These are phyloP conservation scores for Prochilodus magdalenae DNA, from an alignment of 2,113 vertebrate genomes.

Conservation along the genomic window DNA sequence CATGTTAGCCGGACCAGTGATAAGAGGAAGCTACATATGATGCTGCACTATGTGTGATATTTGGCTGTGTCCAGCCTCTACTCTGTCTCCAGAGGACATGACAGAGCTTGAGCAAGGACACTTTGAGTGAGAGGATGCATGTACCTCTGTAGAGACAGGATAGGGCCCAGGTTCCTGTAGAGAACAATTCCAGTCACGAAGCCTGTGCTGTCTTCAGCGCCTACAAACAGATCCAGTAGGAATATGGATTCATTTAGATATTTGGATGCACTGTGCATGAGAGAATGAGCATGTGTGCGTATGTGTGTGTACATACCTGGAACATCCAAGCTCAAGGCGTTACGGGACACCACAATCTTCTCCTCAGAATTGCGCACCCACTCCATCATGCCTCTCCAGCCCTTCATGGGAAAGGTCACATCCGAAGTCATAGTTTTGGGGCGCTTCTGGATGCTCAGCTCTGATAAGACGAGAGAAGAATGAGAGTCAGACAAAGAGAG, in stretches of 20 bases:
- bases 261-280: neutral
- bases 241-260: no score
- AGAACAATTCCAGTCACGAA: constrained; percentile 94
- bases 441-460: constrained; percentile 94
- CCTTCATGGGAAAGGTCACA: constrained; percentile 95
- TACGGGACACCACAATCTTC: constrained; percentile 91
- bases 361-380: constrained; percentile 94
- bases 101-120: neutral
- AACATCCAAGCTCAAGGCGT: constrained; percentile 84
- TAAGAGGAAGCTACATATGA: neutral
- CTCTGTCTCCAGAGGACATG: constrained; percentile 15
- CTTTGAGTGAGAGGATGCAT: neutral
- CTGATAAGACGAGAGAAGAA: constrained; percentile 66
- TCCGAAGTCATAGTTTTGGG: constrained; percentile 84
- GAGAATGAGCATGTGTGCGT: neutral
- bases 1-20: constrained; percentile 1
- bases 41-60: neutral
- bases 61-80: neutral
- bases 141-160: constrained; percentile 92
- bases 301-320: constrained; percentile 77
- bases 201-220: constrained; percentile 84
- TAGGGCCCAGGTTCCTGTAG: constrained; percentile 90
- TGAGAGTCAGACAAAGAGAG: constrained; percentile 4
- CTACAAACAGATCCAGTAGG: constrained; percentile 24
- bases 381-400: constrained; percentile 93